phyloP scores from a whole-genome alignment of 2,113 vertebrate genomes.

The Aspidoscelis tigris region DNA sequence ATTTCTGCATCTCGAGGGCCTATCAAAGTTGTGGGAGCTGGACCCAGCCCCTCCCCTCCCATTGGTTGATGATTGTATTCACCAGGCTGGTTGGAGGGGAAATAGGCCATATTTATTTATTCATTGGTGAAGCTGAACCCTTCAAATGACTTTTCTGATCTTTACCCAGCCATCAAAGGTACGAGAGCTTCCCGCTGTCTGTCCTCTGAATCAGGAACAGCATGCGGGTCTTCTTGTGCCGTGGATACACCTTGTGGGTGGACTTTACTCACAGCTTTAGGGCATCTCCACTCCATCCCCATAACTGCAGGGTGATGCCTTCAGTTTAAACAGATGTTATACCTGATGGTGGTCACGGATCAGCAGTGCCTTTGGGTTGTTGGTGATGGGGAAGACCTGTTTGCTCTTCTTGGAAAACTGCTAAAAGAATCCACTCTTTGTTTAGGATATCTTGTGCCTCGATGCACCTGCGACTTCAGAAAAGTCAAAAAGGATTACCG shows the following conservation, averaged over 20 bases:
- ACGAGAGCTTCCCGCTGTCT: background rate
- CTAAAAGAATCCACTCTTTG: too few relatives aligned
- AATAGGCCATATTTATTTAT: background rate
- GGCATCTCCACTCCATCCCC: background rate
- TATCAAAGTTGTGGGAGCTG: background rate
- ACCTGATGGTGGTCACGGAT: background rate
- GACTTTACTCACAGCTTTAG: background rate
- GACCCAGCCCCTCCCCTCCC: background rate
- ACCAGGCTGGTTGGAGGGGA: background rate
- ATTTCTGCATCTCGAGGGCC: background rate
- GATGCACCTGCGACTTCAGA: background rate
- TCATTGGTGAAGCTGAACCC: conserved; percentile 12
- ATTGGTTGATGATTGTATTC: background rate
- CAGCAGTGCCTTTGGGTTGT: background rate
- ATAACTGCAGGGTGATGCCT: background rate
- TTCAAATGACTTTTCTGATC: conserved; percentile 9
- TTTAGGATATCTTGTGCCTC: too few relatives aligned
- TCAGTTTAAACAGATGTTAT: background rate
- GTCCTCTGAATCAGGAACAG: background rate
- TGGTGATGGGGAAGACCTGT: too few relatives aligned
- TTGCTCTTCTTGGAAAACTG: background rate
- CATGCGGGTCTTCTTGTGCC: background rate
- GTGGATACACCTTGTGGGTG: too few relatives aligned
- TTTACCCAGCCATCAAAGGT: background rate
- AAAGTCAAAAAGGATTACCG: background rate